A percentile compares a stretch with the other conserved stretches of the same genome.
phyloP scores from a whole-genome alignment of 2,113 vertebrate genomes.

The Sylvietta virens region DNA sequence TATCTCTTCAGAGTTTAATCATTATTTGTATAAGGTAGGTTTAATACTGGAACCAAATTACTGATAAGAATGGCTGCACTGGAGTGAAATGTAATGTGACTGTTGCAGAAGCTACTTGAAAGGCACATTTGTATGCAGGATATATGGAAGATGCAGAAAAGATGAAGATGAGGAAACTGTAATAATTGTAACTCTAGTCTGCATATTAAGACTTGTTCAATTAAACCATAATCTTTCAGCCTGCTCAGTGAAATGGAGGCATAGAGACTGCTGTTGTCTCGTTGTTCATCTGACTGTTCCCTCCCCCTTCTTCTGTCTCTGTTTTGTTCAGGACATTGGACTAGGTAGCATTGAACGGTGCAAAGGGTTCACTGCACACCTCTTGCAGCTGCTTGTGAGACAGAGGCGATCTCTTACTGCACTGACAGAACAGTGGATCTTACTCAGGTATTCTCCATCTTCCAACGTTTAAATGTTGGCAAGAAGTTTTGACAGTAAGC shows the following conservation, averaged over 20 bases:
- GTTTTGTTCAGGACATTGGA: conserved; percentile 81
- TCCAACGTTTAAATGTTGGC: neutral
- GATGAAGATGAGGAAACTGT: neutral
- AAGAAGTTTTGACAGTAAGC: neutral
- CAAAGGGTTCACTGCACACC: conserved; percentile 89
- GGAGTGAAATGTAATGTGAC: neutral
- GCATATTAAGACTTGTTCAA: neutral
- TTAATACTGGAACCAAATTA: neutral
- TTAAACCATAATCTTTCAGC: neutral
- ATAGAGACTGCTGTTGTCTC: neutral
- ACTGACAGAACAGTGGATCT: conserved; percentile 85
- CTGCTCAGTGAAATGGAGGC: neutral
- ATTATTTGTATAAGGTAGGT: neutral
- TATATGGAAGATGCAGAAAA: neutral
- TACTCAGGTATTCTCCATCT: conserved; percentile 77
- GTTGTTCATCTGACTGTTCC: neutral
- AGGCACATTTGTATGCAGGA: neutral
- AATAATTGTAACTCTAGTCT: neutral
- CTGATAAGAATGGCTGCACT: neutral
- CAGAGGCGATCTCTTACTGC: conserved; percentile 82
- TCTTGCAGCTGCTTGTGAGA: conserved; percentile 84
- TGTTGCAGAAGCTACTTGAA: neutral
- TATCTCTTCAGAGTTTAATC: neutral
- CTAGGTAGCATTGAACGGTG: conserved; percentile 85
- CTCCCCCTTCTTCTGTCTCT: neutral